phyloP scores from a whole-genome alignment of 2,888 invertebrate species.

The Limnephilus auricula region DNA sequence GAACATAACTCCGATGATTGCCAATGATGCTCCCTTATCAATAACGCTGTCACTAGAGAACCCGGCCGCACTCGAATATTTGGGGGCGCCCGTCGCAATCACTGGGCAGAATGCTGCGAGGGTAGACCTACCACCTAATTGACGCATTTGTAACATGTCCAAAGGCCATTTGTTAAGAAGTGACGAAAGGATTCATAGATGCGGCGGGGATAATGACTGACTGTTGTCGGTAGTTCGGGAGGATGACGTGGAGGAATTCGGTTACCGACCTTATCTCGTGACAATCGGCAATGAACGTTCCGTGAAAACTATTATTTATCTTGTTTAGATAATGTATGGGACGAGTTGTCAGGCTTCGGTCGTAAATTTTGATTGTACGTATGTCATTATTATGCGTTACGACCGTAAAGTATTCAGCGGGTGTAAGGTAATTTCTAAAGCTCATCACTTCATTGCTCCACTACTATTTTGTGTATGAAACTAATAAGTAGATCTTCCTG shows the following conservation, averaged over 20 bases:
- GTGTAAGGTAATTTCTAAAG: neutral
- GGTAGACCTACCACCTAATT: constrained; percentile 28
- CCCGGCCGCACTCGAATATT: neutral
- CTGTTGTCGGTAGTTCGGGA: constrained; percentile 14
- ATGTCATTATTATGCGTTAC: neutral
- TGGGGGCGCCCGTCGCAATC: constrained; percentile 4
- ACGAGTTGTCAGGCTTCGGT: neutral
- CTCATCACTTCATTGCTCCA: neutral
- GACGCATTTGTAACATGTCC: constrained; percentile 45
- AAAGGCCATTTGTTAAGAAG: constrained; percentile 27
- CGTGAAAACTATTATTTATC: neutral
- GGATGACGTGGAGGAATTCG: constrained; percentile 8
- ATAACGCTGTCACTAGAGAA: neutral
- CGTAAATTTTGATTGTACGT: neutral
- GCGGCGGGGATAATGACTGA: constrained; percentile 28
- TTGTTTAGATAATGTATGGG: neutral
- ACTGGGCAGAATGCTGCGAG: constrained; percentile 16
- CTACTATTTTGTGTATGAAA: no score
- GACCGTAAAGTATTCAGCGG: neutral
- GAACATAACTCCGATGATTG: neutral
- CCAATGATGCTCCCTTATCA: neutral
- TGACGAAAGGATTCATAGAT: constrained; percentile 44
- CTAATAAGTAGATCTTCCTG: no score
- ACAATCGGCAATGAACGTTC: neutral
- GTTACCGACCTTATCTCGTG: constrained; percentile 3